Conservation (phyloP, 2,888 invertebrate genomes). For the Lymantria dispar region DNA sequence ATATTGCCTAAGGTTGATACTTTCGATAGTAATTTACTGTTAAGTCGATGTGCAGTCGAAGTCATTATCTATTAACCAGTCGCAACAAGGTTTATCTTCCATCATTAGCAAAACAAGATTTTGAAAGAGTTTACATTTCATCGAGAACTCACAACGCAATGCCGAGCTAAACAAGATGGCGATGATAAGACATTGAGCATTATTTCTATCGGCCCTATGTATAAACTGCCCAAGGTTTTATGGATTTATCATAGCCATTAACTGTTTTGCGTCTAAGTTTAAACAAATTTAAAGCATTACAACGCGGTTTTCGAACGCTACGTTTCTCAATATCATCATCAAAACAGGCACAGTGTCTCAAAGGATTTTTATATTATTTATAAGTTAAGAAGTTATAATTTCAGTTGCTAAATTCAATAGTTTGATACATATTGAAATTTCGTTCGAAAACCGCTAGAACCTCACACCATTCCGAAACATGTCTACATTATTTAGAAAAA, state of each 20-base stretch:
- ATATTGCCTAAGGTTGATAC: too few species aligned
- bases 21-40: too few species aligned
- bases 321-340: not conserved
- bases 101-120: not conserved
- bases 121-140: not conserved
- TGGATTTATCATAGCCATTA: constrained; percentile 50
- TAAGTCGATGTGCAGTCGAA: too few species aligned
- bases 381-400: not conserved
- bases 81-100: too few species aligned
- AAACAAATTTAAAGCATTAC: constrained; percentile 62
- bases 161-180: constrained; percentile 47
- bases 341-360: not conserved
- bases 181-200: constrained; percentile 70
- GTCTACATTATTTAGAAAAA: constrained; percentile 52
- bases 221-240: constrained; percentile 52
- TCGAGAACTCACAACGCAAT: constrained; percentile 6
- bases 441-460: constrained; percentile 53
- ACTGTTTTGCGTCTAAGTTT: constrained; percentile 47
- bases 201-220: constrained; percentile 52
- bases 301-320: constrained; percentile 50
- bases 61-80: not conserved
- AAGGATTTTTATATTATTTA: not conserved
- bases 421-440: constrained; percentile 15
- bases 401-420: not conserved
- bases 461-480: constrained; percentile 45